Evolutionary conservation across 1,140 invertebrate species (phyloP).

Genomic region (Tigriopus japonicus): DNA sequence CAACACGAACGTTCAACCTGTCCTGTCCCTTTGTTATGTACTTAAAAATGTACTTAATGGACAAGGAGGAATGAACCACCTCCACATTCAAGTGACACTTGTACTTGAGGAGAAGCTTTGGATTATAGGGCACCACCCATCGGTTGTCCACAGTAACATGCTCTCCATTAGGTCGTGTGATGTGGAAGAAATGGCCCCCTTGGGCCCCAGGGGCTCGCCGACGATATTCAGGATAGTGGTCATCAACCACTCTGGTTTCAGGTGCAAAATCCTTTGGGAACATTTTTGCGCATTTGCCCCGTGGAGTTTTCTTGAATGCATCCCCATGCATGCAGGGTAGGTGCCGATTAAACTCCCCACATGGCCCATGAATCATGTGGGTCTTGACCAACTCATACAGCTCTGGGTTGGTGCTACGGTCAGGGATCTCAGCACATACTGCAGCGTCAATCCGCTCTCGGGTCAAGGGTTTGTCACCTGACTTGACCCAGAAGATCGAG

Average conservation of each 20-base stretch:
- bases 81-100: conserved; percentile 23
- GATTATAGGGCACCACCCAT: conserved; percentile 22
- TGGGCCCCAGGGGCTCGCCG: background rate
- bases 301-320: too few species aligned
- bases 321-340: background rate
- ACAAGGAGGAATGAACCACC: background rate
- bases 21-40: background rate
- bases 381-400: conserved; percentile 25
- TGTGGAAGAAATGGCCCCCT: background rate
- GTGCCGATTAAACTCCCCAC: conserved; percentile 17
- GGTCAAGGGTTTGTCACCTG: conserved; percentile 17
- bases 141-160: too few species aligned
- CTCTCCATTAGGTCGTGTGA: too few species aligned
- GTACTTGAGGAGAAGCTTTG: conserved; percentile 18
- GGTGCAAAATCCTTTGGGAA: background rate
- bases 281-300: background rate
- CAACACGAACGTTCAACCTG: background rate
- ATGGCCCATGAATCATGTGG: conserved; percentile 26
- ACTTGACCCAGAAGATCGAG: conserved; percentile 19
- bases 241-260: background rate
- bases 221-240: background rate
- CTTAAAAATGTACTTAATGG: background rate
- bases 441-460: conserved; percentile 18
- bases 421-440: conserved; percentile 32
- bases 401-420: conserved; percentile 24